Conservation (phyloP, 2,797 vertebrate species). For the Lophotriccus pileatus region DNA sequence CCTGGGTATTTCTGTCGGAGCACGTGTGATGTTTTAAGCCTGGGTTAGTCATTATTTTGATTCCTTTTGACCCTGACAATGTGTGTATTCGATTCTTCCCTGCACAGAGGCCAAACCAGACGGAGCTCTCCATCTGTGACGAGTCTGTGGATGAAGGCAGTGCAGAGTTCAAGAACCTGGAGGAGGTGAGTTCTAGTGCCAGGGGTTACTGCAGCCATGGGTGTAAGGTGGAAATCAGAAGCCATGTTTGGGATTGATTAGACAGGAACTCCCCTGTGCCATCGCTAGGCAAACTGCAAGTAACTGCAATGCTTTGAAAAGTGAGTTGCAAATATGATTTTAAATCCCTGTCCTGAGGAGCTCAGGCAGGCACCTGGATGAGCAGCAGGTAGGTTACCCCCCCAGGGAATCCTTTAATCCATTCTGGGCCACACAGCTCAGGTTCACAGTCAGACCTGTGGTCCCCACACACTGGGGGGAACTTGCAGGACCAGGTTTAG, state of each 20-base stretch:
- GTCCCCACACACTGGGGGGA: not conserved
- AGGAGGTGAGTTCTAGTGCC: slow-evolving; percentile 70
- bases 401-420: not conserved
- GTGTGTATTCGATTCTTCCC: not conserved
- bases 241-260: not conserved
- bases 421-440: not conserved
- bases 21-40: not conserved
- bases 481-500: not conserved
- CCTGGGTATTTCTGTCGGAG: not conserved
- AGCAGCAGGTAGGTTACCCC: not conserved
- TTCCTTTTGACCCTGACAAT: not conserved
- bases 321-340: not conserved
- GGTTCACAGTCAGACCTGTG: not conserved
- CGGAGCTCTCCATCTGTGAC: slow-evolving; percentile 63
- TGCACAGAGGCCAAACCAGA: slow-evolving; percentile 35
- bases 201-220: not conserved
- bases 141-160: slow-evolving; percentile 66
- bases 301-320: not conserved
- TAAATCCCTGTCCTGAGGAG: not conserved
- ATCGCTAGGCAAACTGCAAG: not conserved
- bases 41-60: not conserved
- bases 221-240: not conserved
- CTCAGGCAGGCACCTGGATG: not conserved
- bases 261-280: not conserved
- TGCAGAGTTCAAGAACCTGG: slow-evolving; percentile 74